Base-by-base conservation (phyloP, 2,888 invertebrate species). In the Dryadula phaetusa region DNA sequence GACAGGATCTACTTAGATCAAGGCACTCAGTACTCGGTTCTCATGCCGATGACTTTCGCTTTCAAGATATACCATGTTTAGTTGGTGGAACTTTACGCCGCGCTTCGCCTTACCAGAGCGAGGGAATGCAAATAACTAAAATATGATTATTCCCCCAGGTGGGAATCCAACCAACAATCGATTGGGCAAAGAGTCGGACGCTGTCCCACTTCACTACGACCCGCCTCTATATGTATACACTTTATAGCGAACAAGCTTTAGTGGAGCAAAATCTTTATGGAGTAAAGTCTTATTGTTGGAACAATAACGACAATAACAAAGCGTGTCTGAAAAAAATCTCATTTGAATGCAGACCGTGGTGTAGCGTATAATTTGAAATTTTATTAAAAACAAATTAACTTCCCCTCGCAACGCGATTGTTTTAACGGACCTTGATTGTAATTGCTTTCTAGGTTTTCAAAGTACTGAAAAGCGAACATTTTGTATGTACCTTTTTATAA, bases 301-400 rank as follows among this genome's bases (percentile, higher is more conserved):
- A 66, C 47, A 47, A 47, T 47, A 54, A 37, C 25, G 20, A 54
- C 52, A 62, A 54, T 54, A 49, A 60, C 53, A 40, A 44, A 49
- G 44, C 2, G 14, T 25, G 14, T 34, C 37, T 37, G 34, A 20
- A 56, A 66, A 62, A 66, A 32, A 37, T 28, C 28, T 28, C 25
- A 49, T 62, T 66, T 44, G 46, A 62, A 34, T 20, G 37, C 14
- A 12, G 46, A 62, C 54, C 62, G 62, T 47, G 52, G 66, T 8
- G 61, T 32, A 60, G 44, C 60, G 62, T 49, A 62, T 64, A 62
- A 62, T 66, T 66, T 66, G 54, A 46, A 62, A 62, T 66, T 66
- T 53, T 34, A 62, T 66, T 62, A 62, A 66, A 66, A 60, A 66
- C 34, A 20, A 66, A 66, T 61, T 52, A 61, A 66, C 64, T 54